These are phyloP conservation scores for Branchellion lobata DNA, from an alignment of 2,888 invertebrate genomes.

Conservation along the genomic window DNA sequence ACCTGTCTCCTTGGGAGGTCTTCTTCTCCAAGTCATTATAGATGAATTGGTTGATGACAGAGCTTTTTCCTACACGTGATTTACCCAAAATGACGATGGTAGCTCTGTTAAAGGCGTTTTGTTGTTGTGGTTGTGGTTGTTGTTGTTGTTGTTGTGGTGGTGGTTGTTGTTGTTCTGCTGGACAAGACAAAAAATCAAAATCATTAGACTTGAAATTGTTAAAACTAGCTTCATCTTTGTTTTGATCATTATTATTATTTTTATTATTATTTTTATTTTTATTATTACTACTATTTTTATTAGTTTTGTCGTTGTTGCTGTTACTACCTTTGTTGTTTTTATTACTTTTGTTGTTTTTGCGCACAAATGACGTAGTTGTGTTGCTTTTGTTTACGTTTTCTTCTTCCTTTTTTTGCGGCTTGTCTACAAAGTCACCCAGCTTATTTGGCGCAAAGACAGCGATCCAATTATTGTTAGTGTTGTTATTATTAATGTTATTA, in stretches of 20 bases:
- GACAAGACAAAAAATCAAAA: too few relatives aligned
- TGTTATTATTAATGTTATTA: conserved; percentile 10
- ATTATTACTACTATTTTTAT: neutral
- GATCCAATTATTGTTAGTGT: neutral
- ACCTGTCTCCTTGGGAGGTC: too few relatives aligned
- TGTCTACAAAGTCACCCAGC: too few relatives aligned
- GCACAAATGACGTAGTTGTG: neutral
- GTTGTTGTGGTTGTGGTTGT: neutral
- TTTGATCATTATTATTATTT: neutral
- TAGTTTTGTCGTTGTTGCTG: neutral
- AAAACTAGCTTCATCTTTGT: too few relatives aligned
- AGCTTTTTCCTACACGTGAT: neutral
- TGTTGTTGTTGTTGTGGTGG: neutral
- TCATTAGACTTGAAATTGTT: too few relatives aligned
- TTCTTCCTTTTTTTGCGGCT: neutral
- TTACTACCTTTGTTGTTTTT: too few relatives aligned
- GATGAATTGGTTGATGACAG: conserved; percentile 1
- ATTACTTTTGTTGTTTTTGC: neutral
- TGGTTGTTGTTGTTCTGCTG: too few relatives aligned
- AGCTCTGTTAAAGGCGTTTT: neutral
- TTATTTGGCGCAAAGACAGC: too few relatives aligned
- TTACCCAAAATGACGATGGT: neutral
- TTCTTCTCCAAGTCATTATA: neutral
- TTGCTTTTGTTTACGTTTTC: neutral
- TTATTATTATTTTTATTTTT: neutral